phyloP scores from a whole-genome alignment of 2,113 vertebrate species.

The Ellobius talpinus region DNA sequence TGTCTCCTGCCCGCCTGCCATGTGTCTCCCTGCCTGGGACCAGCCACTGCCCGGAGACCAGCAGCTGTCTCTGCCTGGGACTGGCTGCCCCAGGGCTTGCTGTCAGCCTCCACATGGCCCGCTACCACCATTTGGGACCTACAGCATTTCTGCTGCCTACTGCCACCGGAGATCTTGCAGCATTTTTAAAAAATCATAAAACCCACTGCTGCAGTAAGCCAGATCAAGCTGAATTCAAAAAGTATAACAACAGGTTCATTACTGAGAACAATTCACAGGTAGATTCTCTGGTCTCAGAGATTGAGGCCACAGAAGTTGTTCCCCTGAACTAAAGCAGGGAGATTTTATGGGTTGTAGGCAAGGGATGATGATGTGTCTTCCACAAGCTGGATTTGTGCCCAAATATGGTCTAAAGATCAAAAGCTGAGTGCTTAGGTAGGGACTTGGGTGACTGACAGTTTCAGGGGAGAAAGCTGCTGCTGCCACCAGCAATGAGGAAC shows the following conservation, averaged over 20 bases:
- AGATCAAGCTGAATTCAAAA: neutral
- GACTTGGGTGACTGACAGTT: neutral
- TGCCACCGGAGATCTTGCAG: no score
- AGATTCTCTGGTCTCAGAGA: neutral
- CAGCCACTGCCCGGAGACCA: no score
- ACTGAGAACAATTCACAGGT: neutral
- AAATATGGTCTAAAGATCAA: neutral
- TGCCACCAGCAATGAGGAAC: neutral
- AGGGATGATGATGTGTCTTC: neutral
- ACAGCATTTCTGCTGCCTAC: no score
- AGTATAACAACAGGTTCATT: neutral
- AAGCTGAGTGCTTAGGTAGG: neutral
- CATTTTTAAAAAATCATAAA: no score
- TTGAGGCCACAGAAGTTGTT: no score
- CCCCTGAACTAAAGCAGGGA: neutral
- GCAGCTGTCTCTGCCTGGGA: no score
- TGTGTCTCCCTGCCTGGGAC: no score
- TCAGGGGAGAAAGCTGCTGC: neutral
- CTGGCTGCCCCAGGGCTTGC: no score
- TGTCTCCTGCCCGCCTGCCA: no score
- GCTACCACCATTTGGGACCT: no score
- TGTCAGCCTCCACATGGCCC: no score
- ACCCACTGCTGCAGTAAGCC: no score
- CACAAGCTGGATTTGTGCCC: neutral
- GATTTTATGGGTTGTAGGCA: neutral